Base-by-base conservation (phyloP, 2,888 invertebrate species). In the Dione vanillae region DNA sequence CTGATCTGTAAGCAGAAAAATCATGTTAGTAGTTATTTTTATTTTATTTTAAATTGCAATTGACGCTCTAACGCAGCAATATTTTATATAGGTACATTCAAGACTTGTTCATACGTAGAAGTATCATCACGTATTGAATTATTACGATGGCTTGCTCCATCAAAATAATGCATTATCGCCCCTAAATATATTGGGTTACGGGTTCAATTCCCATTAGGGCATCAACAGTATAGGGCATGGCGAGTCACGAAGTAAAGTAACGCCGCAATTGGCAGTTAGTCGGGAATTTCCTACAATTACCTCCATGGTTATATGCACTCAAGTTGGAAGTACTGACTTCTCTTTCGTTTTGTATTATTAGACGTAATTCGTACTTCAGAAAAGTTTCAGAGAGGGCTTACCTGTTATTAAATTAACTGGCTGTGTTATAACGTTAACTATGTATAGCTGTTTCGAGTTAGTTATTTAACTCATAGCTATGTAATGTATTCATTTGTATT, bases 231-330 rank as follows among this genome's bases (percentile, higher is more conserved):
- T 59, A 61, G 41, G 45, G 64, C 61, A 70, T 67, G 68, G 67
- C 70, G 35, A 70, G 73, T 73, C 73, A 73, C 73, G 73, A 73
- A 67, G 52, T 67, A 67, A 47, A 56, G 64, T 66, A 51, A 41
- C 65, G 58, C 58, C 49, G 70, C 67, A 49, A 67, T 67, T 62
- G 74, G 61, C 61, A 70, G 67, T 74, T 74, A 67, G 72, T 45
- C 41, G 65, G 72, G 74, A 66, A 72, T 74, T 70, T 74, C 56
- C 72, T 74, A 66, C 62, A 67, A 72, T 72, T 74, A 72, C 66
- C 68, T 37, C 65, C 56, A 61, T 64, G 67, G 20, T 59, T 45
- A 54, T 72, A 54, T 69, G 62, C 69, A 66, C 65, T 71, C 52
- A 40, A 40, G 56, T 56, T 20, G 19, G 12, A 16, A 58, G 45